Evolutionary conservation across 2,888 invertebrate species (phyloP).

Genomic region (Ganaspis brasiliensis): DNA sequence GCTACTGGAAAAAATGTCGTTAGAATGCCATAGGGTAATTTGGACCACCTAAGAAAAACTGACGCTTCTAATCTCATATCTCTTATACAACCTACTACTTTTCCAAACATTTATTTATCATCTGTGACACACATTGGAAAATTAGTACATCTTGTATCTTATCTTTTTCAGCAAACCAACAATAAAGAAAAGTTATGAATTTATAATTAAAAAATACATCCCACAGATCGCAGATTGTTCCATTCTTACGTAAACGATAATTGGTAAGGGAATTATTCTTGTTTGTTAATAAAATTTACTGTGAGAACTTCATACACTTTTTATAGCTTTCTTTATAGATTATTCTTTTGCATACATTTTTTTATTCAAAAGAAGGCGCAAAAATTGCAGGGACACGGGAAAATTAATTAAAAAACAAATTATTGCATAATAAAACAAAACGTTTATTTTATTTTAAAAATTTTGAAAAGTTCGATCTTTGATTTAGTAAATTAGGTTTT

Average conservation of each 20-base stretch:
- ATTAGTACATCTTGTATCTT: conserved; percentile 5
- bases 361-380: no score
- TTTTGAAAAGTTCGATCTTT: no score
- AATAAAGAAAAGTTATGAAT: conserved; percentile 20
- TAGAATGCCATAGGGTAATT: conserved; percentile 36
- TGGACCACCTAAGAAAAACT: conserved; percentile 42
- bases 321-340: no score
- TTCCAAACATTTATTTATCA: conserved; percentile 9
- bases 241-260: conserved; percentile 5
- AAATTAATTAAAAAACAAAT: no score
- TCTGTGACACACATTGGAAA: neutral
- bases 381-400: no score
- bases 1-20: conserved; percentile 34
- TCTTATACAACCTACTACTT: neutral
- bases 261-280: conserved; percentile 14
- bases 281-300: conserved; percentile 13
- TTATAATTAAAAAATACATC: conserved; percentile 21
- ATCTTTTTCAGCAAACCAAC: conserved; percentile 7
- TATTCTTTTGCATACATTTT: no score
- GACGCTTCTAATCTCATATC: conserved; percentile 2
- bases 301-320: neutral
- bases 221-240: neutral
- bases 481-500: no score
- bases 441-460: no score
- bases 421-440: no score